Evolutionary conservation across 2,797 vertebrate genomes (phyloP), one percentile per base, ranked within the genome.

Genomic region (Naso thynnoides): DNA sequence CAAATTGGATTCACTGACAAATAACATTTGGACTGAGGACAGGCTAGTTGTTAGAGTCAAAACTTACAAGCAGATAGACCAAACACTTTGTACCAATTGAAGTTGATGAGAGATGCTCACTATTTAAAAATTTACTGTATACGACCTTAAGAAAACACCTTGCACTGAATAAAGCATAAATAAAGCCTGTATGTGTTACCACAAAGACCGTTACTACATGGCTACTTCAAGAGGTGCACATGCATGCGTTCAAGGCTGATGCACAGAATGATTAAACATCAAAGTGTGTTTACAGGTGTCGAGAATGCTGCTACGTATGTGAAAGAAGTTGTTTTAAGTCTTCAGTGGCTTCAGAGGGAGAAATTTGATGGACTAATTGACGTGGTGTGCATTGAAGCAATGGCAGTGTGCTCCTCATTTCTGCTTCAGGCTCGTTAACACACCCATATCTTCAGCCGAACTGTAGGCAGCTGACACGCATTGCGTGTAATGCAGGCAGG

Each of bases 1-100:
- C 57, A 83, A 92, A 92, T 91, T 90, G 85, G 87, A 91, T 91
- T 85, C 77, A 85, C 78, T 82, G 77, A 79, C 82, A 86, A 86
- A 88, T 84, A 89, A 85, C 83, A 86, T 90, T 90, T 91, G 80
- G 79, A 67, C 79, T 64, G 83, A 68, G 73, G 76, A 79, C 76
- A 79, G 73, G 58, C 73, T 75, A 66, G 71, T 85, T 85, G 52
- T 66, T 66, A 74, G 71, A 67, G 79, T 89, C 73, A 88, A 76
- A 86, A 84, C 85, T 83, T 38, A 70, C 63, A 71, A 61, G 47
- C 33, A 55, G 23, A 41, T 33, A 52, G 11, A 60, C 27, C 21
- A 54, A 66, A 66, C 54, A 41, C 29, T 52, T 13, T 61, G 48
- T 9, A 41, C 19, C 19, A 64, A 53, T 38, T 49, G 56, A 24